Evolutionary conservation across 2,888 invertebrate genomes (phyloP), one percentile per base, ranked within the genome.

Genomic region (Acleris literana): DNA sequence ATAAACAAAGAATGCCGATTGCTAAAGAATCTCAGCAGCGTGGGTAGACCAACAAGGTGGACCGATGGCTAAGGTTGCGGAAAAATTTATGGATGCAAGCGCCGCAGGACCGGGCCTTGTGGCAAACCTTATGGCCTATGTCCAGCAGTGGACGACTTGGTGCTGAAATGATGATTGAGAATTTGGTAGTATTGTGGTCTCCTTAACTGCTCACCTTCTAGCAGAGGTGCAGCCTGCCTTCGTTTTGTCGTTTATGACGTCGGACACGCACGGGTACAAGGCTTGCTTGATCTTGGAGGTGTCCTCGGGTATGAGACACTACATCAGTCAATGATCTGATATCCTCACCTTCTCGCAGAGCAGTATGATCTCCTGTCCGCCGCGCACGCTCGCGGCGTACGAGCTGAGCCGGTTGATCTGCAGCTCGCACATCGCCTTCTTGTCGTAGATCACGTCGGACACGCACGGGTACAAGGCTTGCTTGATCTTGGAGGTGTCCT

Each of bases 191-290:
- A 25, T 25, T 5, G 25, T 25, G 25, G 5, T 25, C 25, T 25
- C 25, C 25, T 25, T 25, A 3, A 22, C 22, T 52, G 5, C 25
- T 25, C 5, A 96, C 97, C 94, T 98, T 98, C 89, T 99, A 99
- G 86, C 98, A 99, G n/a, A 99, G 94, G 63, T 96, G 95, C 76
- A 99, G 93, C 89, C 99, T 99, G 72, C 96, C 95, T 97, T 97
- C 48, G 99, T 99, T 94, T 98, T 99, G 88, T 99, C 99, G 88
- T 95, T 98, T 77, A 99, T 98, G 33, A 97, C 95, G 73, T 98
- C 97, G 0, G 98, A 98, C 25, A 97, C 97, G 25, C 97, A 95
- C 0, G 99, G 97, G 62, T 71, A 73, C 66, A 91, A 81, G 68
- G 85, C 82, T 55, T 92, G 82, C 13, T 86, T 82, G 75, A 84